Conservation (phyloP, 2,113 vertebrate species). For the Campylorhamphus procurvoides region DNA sequence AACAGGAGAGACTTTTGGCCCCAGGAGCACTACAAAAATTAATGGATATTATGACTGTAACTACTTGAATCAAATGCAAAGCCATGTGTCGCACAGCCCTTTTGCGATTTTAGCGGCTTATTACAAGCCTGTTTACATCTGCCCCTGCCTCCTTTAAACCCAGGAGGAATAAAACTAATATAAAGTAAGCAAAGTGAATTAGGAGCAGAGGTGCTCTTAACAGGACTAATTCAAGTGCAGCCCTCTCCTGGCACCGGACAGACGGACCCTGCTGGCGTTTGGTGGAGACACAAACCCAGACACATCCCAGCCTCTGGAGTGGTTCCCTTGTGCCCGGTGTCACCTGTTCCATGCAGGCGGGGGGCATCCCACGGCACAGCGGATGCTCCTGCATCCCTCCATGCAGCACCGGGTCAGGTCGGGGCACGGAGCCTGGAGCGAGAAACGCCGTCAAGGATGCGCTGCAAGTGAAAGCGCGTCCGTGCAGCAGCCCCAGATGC, state of each 20-base stretch:
- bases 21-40: not conserved
- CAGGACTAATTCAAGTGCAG: accelerated
- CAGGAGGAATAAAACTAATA: not conserved
- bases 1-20: not conserved
- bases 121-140: not conserved
- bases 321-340: accelerated
- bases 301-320: not conserved
- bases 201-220: not conserved
- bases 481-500: not conserved
- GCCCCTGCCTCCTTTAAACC: not conserved
- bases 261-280: not conserved
- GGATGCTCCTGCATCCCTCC: not conserved
- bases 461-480: accelerated
- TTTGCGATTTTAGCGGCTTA: not conserved
- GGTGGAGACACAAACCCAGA: not conserved
- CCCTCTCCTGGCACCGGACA: accelerated
- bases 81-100: not conserved
- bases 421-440: accelerated
- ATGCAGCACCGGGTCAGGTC: not conserved
- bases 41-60: slow-evolving; percentile 10
- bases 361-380: accelerated
- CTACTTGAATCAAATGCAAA: not conserved
- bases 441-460: accelerated
- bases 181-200: not conserved
- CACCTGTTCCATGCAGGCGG: accelerated